Evolutionary conservation across 2,113 vertebrate genomes (phyloP).

Genomic region (Vicugna pacos): DNA sequence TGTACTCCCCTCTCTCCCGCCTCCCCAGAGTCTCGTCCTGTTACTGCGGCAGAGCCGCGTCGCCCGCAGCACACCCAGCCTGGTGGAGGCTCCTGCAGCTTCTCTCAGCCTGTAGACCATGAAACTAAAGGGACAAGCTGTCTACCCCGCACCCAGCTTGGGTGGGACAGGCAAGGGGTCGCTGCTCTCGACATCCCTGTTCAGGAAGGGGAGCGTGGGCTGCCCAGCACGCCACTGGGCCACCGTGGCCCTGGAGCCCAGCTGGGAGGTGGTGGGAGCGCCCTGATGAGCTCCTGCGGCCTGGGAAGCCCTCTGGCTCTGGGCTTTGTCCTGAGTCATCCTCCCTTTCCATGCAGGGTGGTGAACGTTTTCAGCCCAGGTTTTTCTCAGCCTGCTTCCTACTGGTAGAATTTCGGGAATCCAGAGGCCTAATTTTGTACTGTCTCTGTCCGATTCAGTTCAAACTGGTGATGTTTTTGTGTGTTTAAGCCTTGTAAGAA

Average conservation of each 20-base stretch:
- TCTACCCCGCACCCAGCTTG: fast-evolving
- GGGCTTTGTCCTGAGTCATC: too few species aligned
- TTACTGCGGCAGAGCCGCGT: too few species aligned
- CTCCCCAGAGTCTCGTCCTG: not conserved
- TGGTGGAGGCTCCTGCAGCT: not conserved
- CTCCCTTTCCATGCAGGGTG: not conserved
- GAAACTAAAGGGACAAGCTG: not conserved
- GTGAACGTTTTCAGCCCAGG: not conserved
- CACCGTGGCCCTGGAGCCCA: not conserved
- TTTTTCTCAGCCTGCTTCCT: not conserved
- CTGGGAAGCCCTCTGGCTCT: not conserved
- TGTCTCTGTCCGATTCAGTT: not conserved
- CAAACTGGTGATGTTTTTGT: not conserved
- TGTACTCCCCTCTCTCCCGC: fast-evolving
- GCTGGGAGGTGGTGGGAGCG: too few species aligned
- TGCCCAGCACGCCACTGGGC: not conserved
- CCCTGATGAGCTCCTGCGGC: not conserved
- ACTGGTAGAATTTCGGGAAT: not conserved
- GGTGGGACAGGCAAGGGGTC: too few species aligned
- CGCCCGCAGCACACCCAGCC: not conserved
- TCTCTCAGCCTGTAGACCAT: not conserved
- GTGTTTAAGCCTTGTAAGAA: not conserved
- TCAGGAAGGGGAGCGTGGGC: not conserved
- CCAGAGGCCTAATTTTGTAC: not conserved
- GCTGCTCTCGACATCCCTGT: not conserved